Percentiles rank a stretch among this genome's conserved stretches.
phyloP scores from a whole-genome alignment of 2,797 vertebrate species.

The Denticeps clupeoides region DNA sequence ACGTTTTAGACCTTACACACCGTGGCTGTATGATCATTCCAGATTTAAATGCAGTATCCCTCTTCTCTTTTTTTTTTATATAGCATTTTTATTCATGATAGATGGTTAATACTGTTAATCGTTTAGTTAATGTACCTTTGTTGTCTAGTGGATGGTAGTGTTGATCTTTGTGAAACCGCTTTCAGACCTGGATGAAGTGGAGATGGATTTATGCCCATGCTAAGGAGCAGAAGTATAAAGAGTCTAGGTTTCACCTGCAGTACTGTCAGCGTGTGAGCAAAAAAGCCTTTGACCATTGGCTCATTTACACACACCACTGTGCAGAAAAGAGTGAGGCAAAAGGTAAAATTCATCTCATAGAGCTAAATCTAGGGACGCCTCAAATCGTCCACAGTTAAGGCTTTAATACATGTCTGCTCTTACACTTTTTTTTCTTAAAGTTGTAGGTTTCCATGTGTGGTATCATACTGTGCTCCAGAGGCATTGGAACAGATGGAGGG shows the following conservation, averaged over 20 bases:
- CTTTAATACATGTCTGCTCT: too few species aligned
- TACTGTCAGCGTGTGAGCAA: constrained; percentile 37
- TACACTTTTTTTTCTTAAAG: constrained; percentile 51
- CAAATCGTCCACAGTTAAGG: too few species aligned
- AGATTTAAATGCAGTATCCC: background rate
- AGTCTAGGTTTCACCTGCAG: constrained; percentile 47
- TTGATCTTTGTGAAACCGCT: constrained; percentile 1
- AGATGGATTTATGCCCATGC: constrained; percentile 39
- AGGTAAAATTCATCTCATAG: constrained; percentile 44
- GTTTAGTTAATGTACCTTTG: too few species aligned
- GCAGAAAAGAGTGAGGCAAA: constrained; percentile 47
- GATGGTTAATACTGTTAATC: too few species aligned
- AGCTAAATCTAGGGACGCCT: too few species aligned
- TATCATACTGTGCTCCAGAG: constrained; percentile 19
- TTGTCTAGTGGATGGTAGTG: background rate
- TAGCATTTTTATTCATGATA: too few species aligned
- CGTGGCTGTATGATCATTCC: too few species aligned
- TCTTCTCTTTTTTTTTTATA: background rate
- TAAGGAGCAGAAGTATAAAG: constrained; percentile 45
- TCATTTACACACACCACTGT: constrained; percentile 38
- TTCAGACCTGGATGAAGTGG: constrained; percentile 74
- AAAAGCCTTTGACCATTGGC: constrained; percentile 58
- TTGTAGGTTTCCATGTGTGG: constrained; percentile 41
- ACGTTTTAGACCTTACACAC: too few species aligned
- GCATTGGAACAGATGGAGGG: constrained; percentile 60